Evolutionary conservation across 2,113 vertebrate genomes (phyloP).

Genomic region (Oreochromis niloticus): DNA sequence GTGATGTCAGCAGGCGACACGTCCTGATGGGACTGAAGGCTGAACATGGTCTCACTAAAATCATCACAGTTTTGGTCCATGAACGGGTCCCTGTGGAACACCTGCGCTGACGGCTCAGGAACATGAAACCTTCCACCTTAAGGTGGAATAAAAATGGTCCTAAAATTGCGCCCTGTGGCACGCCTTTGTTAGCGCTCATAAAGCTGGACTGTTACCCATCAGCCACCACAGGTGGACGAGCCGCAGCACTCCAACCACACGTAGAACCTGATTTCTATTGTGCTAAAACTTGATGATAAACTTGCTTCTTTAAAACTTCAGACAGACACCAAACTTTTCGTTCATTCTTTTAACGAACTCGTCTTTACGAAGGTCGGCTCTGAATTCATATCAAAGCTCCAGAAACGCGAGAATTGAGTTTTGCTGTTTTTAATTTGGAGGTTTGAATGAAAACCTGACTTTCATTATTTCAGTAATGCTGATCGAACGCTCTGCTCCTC

Average conservation of each 20-base stretch:
- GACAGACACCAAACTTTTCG: not conserved
- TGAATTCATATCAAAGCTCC: not conserved
- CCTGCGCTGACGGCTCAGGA: not conserved
- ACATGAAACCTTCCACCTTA: not conserved
- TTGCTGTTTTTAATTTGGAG: not conserved
- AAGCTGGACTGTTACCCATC: not conserved
- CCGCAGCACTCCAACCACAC: fast-evolving
- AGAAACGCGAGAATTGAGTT: fast-evolving
- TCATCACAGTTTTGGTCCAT: not conserved
- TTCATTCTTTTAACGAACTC: not conserved
- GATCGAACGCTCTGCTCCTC: not conserved
- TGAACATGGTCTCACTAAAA: not conserved
- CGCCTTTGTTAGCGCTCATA: fast-evolving
- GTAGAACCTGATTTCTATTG: not conserved
- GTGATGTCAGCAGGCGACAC: not conserved
- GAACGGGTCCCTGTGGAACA: not conserved
- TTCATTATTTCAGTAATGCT: not conserved
- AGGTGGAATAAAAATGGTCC: not conserved
- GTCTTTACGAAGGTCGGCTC: not conserved
- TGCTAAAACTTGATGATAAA: not conserved
- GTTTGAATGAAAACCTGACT: not conserved
- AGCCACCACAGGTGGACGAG: not conserved
- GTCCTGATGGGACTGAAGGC: not conserved
- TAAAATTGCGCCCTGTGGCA: not conserved
- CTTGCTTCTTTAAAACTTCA: not conserved